phyloP scores from a whole-genome alignment of 2,113 vertebrate species.

The Kryptolebias marmoratus region DNA sequence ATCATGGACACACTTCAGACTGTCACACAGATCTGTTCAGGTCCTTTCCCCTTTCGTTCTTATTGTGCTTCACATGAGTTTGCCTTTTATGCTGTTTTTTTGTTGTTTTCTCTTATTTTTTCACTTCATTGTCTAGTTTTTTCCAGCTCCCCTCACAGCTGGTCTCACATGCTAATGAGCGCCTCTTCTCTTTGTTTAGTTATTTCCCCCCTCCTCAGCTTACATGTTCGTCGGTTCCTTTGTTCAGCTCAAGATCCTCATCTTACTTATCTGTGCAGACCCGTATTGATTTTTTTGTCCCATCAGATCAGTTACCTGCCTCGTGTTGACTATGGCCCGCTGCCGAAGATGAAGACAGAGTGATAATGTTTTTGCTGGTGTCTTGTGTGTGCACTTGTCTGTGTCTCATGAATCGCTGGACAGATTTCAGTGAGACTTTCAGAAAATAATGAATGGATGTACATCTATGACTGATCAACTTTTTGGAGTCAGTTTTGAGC shows the following conservation, averaged over 20 bases:
- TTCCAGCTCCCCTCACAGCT: background rate
- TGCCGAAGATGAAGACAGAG: no score
- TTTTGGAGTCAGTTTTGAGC: no score
- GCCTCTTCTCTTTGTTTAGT: background rate
- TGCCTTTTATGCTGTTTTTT: background rate
- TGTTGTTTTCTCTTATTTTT: background rate
- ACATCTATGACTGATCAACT: no score
- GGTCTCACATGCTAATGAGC: background rate
- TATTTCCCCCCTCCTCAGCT: background rate
- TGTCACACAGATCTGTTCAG: background rate
- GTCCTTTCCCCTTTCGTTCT: background rate
- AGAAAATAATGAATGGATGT: no score
- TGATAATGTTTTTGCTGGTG: no score
- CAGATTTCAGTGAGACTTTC: no score
- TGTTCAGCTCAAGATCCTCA: background rate
- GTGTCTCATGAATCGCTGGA: no score
- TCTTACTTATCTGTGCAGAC: background rate
- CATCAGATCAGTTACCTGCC: no score
- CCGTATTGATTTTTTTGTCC: background rate
- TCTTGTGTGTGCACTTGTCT: no score
- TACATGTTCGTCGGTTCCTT: background rate
- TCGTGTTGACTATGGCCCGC: no score
- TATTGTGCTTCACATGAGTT: background rate
- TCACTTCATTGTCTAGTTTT: background rate
- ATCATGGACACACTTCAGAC: no score